Evolutionary conservation across 2,797 vertebrate species (phyloP).

Genomic region (Coendou prehensilis): DNA sequence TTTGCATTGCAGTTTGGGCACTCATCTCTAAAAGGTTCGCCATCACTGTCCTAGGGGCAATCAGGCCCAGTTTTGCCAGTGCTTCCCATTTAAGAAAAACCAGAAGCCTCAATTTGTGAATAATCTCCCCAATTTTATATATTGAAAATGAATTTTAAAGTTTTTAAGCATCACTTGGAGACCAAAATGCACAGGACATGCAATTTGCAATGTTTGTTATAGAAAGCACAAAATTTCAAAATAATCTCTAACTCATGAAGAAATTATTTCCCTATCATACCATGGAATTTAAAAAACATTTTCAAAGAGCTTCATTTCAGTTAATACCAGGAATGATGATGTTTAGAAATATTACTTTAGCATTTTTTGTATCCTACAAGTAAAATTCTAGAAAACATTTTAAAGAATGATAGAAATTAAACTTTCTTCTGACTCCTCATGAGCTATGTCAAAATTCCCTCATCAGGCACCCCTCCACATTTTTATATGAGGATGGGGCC

Average conservation of each 20-base stretch:
- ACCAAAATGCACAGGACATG: not conserved
- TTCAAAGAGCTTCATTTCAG: not conserved
- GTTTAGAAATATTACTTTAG: not conserved
- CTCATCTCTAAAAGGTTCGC: not conserved
- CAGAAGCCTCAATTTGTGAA: not conserved
- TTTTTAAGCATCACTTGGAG: constrained; percentile 3
- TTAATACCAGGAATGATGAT: not conserved
- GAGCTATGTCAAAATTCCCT: not conserved
- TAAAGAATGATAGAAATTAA: constrained; percentile 22
- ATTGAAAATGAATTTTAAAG: constrained; percentile 16
- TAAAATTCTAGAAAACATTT: constrained; percentile 56
- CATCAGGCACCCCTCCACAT: not conserved
- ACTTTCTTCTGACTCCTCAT: not conserved
- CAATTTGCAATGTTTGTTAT: not conserved
- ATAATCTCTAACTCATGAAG: not conserved
- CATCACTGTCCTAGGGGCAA: rapidly evolving
- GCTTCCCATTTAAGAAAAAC: constrained; percentile 16
- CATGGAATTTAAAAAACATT: not conserved
- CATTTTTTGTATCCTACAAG: constrained; percentile 21
- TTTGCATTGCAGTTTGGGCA: not conserved
- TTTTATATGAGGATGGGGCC: not conserved
- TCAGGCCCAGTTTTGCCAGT: not conserved
- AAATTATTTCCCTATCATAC: not conserved
- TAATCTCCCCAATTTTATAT: not conserved
- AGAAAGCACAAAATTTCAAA: constrained; percentile 59